Evolutionary conservation across 2,113 vertebrate species (phyloP), one percentile per base, ranked within the genome.

Genomic region (Motacilla tschutschensis): DNA sequence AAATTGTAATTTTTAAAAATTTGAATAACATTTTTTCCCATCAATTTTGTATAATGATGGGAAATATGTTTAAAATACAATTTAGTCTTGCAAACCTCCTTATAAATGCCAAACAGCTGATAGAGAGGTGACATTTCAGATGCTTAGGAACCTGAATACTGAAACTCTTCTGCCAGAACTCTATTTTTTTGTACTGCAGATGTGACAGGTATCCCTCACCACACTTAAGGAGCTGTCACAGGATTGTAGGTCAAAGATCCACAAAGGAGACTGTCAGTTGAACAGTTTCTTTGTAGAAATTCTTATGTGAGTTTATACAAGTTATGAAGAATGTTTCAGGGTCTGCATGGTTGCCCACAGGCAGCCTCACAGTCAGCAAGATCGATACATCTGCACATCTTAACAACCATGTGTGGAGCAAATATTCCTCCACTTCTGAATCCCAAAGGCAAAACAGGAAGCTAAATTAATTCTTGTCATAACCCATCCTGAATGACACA

Each of bases 311-410:
- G 12, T 73, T 69, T 10, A 17, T 40, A 47, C 5, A 25, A 47
- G 43, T 10, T 41, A 19, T 25, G 50, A 75, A 44, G 57, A 76
- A 36, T 0, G 6, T 12, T 8, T 81, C 12, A 22, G 41, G 14
- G 8, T 57, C 7, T 70, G 20, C 10, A 3, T 21, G 22, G 28
- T 5, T 65, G 28, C 15, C 55, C 62, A 17, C 4, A n/a, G 18
- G 9, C 17, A 51, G 31, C 10, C 72, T 66, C 1, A 0, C 7
- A 15, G 40, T 63, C 4, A 14, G 29, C 0, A 3, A 19, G 21
- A 22, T 22, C 0, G 0, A 10, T 43, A 21, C 8, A 28, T 33
- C 43, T 58, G 17, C 60, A 12, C 5, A 14, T 24, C 21, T 33
- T 53, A 38, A 51, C 25, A 62, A 20, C 4, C 10, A 26, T 0